Base-by-base conservation (phyloP, 2,888 invertebrate genomes). In the Megaustenia siamemsis region DNA sequence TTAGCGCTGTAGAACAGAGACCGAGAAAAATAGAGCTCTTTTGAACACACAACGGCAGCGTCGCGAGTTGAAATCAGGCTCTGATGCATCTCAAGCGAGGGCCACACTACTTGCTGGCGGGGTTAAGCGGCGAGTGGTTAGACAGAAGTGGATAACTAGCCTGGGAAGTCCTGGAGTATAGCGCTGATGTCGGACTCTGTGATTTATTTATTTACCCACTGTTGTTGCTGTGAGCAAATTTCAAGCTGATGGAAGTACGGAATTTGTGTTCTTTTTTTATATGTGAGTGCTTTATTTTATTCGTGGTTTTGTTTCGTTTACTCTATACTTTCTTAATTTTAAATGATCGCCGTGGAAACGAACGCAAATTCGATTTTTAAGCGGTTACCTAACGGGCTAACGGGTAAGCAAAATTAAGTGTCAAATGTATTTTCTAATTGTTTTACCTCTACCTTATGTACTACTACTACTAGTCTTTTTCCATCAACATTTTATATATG, bases 141-240 rank as follows among this genome's bases (percentile, higher is more conserved):
- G 60, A 60, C 28, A 5, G 15, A 28, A n/a, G n/a, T n/a, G 32
- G 32, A 63, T 15, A 63, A 28, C 6, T 45, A 45, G 45, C 45
- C 6, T 45, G 12, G 6, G 8, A 63, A 21, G 2, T 32, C 28
- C 28, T n/a, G 10, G 28, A 63, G 32, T 32, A 28, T 21, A 32
- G 6, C 12, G 28, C 63, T 63, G 63, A 28, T 63, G 63, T 63
- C 32, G 32, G 32, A 15, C 32, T 28, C 32, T 32, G 32, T 63
- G 63, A 63, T 63, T 63, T 63, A 63, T 63, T 32, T 63, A 32
- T 63, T 63, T 63, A 63, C 12, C 32, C 28, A 63, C 63, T 63
- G 63, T 63, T 63, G 63, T 63, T 63, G 32, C 32, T 32, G 32
- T 8, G 32, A 32, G 63, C 63, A 63, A 63, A 10, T 63, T 63